These are phyloP conservation scores for Melinopterus prodromus DNA, from an alignment of 2,888 invertebrate species.

Conservation along the genomic window DNA sequence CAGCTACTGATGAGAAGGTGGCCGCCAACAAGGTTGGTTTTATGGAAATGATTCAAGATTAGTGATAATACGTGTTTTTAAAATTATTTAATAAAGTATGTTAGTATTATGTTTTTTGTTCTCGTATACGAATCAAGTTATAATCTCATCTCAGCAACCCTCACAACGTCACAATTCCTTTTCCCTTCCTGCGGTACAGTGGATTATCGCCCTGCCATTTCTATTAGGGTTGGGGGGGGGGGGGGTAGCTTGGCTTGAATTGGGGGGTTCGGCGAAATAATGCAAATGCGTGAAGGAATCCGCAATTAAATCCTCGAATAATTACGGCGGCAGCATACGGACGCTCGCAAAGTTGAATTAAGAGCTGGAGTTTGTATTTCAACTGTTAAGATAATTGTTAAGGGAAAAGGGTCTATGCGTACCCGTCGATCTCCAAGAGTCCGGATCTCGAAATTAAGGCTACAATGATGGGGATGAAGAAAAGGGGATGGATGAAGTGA, in stretches of 20 bases:
- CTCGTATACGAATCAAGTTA: not conserved
- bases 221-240: too few relatives aligned
- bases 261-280: not conserved
- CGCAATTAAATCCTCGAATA: not conserved
- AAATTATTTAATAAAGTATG: constrained; percentile 6
- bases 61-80: not conserved
- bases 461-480: not conserved
- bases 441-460: not conserved
- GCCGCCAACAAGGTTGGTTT: constrained; percentile 38
- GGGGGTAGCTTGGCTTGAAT: too few relatives aligned
- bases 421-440: not conserved
- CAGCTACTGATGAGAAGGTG: not conserved
- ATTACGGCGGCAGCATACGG: not conserved
- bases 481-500: not conserved
- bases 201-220: too few relatives aligned
- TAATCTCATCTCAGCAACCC: too few relatives aligned
- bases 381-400: not conserved
- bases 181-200: too few relatives aligned
- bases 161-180: too few relatives aligned
- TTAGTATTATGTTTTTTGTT: not conserved
- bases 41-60: constrained; percentile 43
- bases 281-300: not conserved
- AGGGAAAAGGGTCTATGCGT: not conserved
- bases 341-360: not conserved
- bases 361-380: not conserved